Conservation (phyloP, 2,113 vertebrate species). For the Mola mola region DNA sequence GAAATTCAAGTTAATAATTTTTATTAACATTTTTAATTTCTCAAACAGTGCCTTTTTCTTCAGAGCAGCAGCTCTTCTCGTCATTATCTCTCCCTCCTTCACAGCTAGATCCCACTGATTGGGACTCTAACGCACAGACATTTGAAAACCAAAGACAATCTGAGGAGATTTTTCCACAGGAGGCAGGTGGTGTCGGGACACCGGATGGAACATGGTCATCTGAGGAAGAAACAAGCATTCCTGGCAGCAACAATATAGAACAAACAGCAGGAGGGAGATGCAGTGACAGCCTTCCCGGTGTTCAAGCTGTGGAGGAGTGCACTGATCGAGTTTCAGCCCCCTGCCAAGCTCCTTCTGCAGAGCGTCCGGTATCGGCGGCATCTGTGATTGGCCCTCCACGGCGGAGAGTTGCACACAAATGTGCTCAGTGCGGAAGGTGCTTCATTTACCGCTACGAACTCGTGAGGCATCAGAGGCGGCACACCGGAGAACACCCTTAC, state of each 20-base stretch:
- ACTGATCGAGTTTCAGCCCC: neutral
- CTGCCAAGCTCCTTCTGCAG: slow-evolving; percentile 1
- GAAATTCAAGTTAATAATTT: too few relatives aligned
- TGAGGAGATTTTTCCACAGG: neutral
- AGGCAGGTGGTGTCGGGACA: neutral
- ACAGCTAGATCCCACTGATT: neutral
- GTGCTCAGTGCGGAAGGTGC: slow-evolving; percentile 56
- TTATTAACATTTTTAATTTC: slow-evolving; percentile 1
- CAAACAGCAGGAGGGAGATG: neutral
- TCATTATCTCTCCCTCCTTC: slow-evolving; percentile 42
- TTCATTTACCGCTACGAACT: slow-evolving; percentile 59
- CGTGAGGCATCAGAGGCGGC: slow-evolving; percentile 55
- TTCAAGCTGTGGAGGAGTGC: neutral
- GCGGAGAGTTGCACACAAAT: slow-evolving; percentile 56
- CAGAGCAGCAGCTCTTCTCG: slow-evolving; percentile 50
- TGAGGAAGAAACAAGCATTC: slow-evolving; percentile 15
- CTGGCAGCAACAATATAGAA: neutral
- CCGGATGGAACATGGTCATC: neutral
- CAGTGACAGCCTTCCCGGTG: slow-evolving; percentile 2
- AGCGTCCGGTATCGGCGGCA: neutral
- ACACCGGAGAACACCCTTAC: slow-evolving; percentile 62
- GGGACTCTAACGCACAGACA: slow-evolving; percentile 1
- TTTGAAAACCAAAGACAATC: slow-evolving; percentile 12
- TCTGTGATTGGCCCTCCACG: neutral
- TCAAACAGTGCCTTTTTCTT: slow-evolving; percentile 29